Percentiles rank a stretch among this genome's conserved stretches.
Evolutionary conservation across 2,113 vertebrate genomes (phyloP).

Genomic region (Damaliscus lunatus): DNA sequence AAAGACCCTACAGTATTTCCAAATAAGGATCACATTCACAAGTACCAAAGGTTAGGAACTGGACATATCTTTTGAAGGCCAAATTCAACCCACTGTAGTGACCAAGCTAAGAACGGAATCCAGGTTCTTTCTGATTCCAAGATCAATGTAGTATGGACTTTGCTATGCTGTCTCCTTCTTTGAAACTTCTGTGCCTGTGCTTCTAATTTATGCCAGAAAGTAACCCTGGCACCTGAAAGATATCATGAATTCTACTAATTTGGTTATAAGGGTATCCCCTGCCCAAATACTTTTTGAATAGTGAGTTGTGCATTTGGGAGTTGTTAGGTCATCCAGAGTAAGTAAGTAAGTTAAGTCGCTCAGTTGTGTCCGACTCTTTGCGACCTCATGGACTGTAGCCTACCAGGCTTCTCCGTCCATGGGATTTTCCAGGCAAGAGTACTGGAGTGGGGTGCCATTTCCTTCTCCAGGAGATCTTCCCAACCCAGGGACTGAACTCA

Average conservation of each 20-base stretch:
- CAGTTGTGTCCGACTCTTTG: too few relatives aligned
- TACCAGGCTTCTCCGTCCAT: too few relatives aligned
- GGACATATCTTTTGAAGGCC: not conserved
- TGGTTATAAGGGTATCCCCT: not conserved
- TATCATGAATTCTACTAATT: conserved; percentile 7
- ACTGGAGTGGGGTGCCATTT: too few relatives aligned
- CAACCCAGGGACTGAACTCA: too few relatives aligned
- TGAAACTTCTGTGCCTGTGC: not conserved
- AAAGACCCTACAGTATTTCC: not conserved
- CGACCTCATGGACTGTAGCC: too few relatives aligned
- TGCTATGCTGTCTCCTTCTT: not conserved
- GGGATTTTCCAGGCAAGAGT: too few relatives aligned
- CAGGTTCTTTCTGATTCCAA: not conserved
- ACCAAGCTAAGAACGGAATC: not conserved
- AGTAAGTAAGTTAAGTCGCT: too few relatives aligned
- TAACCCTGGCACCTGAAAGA: not conserved
- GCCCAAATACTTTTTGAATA: not conserved
- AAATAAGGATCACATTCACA: not conserved
- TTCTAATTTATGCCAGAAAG: not conserved
- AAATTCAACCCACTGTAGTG: not conserved
- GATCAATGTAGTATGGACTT: not conserved
- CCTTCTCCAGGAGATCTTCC: too few relatives aligned
- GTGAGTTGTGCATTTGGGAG: not conserved
- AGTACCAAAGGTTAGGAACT: not conserved
- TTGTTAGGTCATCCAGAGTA: not conserved